Evolutionary conservation across 2,888 invertebrate genomes (phyloP), one percentile per base, ranked within the genome.

Genomic region (Prosapia bicincta): DNA sequence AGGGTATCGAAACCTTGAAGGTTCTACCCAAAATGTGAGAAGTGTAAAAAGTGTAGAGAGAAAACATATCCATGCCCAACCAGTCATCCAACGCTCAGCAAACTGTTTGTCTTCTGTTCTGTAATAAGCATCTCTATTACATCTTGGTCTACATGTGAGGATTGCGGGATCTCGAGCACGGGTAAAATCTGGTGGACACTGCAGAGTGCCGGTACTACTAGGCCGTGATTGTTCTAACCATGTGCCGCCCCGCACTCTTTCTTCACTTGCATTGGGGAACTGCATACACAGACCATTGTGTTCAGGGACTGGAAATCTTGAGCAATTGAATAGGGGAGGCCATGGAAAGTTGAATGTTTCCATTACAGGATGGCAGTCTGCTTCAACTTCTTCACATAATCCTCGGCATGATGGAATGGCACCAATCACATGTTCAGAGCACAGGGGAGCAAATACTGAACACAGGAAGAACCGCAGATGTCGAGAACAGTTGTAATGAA

Each of bases 401-500:
- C 93, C 92, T 78, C 93, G 89, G 85, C 97, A 97, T 10, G 95
- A 93, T 77, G 93, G 93, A 78, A 97, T 94, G 65, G 94, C 92
- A 81, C 92, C 92, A 26, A 92, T 90, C 79, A 94, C 93, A 84
- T 95, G 92, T 83, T 93, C 93, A 30, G 95, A 94, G 85, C 97
- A 97, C 84, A 97, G 92, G 43, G 97, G 97, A 10, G 94, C 93
- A 85, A 94, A 94, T 72, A 96, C 92, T 20, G 96, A 94, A 86
- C 97, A 97, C 78, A 97, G 89, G 83, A 97, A 92, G 85, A 97
- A 93, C 80, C 93, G 90, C 66, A 95, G 89, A 83, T 94, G 92
- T 76, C 89, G 87, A 3, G 95, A 95, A 84, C 96, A 96, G 72
- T 92, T 91, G 82, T 92, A 91, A 80, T 93, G 89, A 74, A 96